A percentile compares a stretch with the other conserved stretches of the same genome.
These are phyloP conservation scores for Drosophila sturtevanti DNA, from an alignment of 1,140 invertebrate species.

Conservation along the genomic window DNA sequence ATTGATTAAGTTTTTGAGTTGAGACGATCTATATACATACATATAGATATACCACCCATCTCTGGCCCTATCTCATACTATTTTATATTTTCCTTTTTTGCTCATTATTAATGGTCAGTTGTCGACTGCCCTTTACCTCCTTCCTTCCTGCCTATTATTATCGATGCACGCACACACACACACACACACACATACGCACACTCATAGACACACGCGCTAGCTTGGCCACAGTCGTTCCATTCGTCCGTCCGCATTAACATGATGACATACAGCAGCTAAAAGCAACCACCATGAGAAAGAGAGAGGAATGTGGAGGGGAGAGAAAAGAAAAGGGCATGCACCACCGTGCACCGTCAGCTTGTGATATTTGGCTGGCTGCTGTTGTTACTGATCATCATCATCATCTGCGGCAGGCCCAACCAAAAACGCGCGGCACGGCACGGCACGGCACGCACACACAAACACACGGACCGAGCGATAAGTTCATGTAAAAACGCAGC, in stretches of 20 bases:
- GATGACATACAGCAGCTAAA: constrained; percentile 48
- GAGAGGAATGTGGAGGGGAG: not conserved
- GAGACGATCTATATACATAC: too few species aligned
- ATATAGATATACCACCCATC: too few species aligned
- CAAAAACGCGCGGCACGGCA: constrained; percentile 56
- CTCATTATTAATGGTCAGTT: constrained; percentile 41
- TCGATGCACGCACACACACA: constrained; percentile 27
- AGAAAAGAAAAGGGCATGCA: constrained; percentile 2
- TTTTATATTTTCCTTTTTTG: not conserved
- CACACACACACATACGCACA: not conserved
- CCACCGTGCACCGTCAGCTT: constrained; percentile 22
- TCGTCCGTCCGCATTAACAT: constrained; percentile 12
- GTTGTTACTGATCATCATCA: constrained; percentile 41
- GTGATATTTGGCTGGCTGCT: constrained; percentile 16
- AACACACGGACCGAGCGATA: not conserved
- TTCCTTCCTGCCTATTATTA: constrained; percentile 23
- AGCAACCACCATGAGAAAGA: constrained; percentile 17
- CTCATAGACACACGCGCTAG: not conserved
- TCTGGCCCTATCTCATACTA: not conserved
- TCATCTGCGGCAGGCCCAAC: constrained; percentile 62
- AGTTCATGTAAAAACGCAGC: constrained; percentile 29
- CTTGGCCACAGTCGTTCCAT: not conserved
- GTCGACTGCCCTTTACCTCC: constrained; percentile 10
- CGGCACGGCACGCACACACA: constrained; percentile 42
- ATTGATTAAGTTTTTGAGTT: too few species aligned